A percentile compares a stretch with the other conserved stretches of the same genome.
These are phyloP conservation scores for Tetrax tetrax DNA, from an alignment of 2,113 vertebrate species.

Conservation along the genomic window DNA sequence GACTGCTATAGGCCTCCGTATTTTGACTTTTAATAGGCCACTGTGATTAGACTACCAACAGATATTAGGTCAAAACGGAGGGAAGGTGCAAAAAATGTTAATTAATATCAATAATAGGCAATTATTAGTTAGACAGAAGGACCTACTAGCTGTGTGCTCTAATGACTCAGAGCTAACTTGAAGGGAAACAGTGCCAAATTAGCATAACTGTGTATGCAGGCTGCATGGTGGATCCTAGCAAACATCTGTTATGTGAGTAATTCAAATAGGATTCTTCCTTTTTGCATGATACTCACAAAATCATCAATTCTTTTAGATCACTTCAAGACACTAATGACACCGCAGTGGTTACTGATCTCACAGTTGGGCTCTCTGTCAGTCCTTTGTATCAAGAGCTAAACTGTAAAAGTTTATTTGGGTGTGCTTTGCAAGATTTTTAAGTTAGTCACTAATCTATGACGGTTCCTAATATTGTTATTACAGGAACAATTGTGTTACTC, in stretches of 20 bases:
- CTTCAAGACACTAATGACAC: constrained; percentile 91
- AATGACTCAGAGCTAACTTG: constrained; percentile 96
- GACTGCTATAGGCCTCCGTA: constrained; percentile 84
- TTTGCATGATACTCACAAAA: constrained; percentile 90
- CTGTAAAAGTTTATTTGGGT: constrained; percentile 48
- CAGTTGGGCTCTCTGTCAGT: constrained; percentile 79
- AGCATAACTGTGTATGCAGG: constrained; percentile 95
- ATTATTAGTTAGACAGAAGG: constrained; percentile 99
- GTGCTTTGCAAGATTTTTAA: constrained; percentile 23
- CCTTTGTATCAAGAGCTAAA: constrained; percentile 62
- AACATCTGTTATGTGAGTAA: constrained; percentile 99
- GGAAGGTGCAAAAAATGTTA: constrained; percentile 99
- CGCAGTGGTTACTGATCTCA: constrained; percentile 81
- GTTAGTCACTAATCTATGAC: neutral
- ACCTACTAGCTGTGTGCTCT: constrained; percentile 96
- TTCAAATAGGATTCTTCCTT: constrained; percentile 97
- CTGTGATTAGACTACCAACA: constrained; percentile 98
- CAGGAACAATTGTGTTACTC: neutral
- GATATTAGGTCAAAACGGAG: constrained; percentile 94
- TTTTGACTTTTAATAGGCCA: constrained; percentile 97
- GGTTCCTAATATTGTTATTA: neutral
- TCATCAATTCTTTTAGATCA: constrained; percentile 92
- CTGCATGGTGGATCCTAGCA: constrained; percentile 91
- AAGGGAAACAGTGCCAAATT: constrained; percentile 94
- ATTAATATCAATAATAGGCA: constrained; percentile 99